These are phyloP conservation scores for Saccostrea echinata DNA, from an alignment of 1,140 invertebrate genomes.

Conservation along the genomic window DNA sequence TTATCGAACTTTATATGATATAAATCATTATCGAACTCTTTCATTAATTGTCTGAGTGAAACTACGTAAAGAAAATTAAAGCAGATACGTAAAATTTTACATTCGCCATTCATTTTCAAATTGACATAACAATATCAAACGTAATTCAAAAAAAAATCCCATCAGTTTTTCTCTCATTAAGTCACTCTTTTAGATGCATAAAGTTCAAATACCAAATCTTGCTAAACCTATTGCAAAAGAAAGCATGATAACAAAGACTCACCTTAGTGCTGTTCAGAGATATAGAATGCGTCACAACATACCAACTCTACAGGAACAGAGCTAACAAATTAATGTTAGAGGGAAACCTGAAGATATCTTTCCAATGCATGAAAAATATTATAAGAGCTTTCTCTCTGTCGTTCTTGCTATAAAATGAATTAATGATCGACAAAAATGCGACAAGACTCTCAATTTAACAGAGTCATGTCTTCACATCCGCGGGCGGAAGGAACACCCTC, in stretches of 20 bases:
- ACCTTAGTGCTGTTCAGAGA: background rate
- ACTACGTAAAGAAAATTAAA: too few species aligned
- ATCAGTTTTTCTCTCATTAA: too few species aligned
- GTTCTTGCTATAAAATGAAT: slow-evolving; percentile 22
- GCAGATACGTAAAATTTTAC: too few species aligned
- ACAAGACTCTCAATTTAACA: slow-evolving; percentile 29
- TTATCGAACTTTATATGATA: too few species aligned
- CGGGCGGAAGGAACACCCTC: slow-evolving; percentile 31
- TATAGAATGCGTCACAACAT: background rate
- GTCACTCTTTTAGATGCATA: too few species aligned
- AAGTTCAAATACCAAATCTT: background rate
- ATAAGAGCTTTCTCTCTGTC: slow-evolving; percentile 15
- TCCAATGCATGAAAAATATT: slow-evolving; percentile 23
- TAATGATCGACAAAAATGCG: slow-evolving; percentile 32
- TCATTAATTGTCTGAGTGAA: too few species aligned
- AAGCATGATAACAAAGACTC: background rate
- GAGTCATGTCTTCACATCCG: slow-evolving; percentile 17
- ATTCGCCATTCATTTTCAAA: too few species aligned
- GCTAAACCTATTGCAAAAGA: background rate
- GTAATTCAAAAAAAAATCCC: too few species aligned
- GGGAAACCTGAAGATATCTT: slow-evolving; percentile 26
- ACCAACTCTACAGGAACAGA: background rate
- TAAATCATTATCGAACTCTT: too few species aligned
- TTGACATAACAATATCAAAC: too few species aligned
- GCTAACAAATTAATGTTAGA: background rate